A percentile compares a stretch with the other conserved stretches of the same genome.
Evolutionary conservation across 2,797 vertebrate species (phyloP).

Genomic region (Neosilurus hyrtlii): DNA sequence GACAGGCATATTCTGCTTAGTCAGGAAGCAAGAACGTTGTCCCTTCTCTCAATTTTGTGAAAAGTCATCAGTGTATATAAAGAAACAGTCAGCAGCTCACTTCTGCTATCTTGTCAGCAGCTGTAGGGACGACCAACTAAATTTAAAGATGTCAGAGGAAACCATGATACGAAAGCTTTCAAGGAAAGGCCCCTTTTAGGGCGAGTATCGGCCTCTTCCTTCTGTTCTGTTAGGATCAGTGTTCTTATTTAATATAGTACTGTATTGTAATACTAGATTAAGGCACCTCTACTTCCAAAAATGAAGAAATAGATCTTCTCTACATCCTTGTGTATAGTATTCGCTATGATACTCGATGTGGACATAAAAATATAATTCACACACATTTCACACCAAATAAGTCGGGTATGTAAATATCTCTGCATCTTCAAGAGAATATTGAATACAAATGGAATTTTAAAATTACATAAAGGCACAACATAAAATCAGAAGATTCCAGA

Average conservation of each 20-base stretch:
- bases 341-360: neutral
- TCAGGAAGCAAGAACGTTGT: neutral
- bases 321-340: neutral
- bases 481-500: neutral
- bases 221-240: constrained; percentile 4
- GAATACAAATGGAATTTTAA: neutral
- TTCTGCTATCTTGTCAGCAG: neutral
- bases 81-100: constrained; percentile 11
- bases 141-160: constrained; percentile 2
- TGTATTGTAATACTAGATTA: constrained; percentile 3
- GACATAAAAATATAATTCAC: no score
- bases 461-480: neutral
- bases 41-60: constrained; percentile 22
- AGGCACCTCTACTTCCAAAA: neutral
- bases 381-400: no score
- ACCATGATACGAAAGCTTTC: neutral
- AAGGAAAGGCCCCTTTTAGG: neutral
- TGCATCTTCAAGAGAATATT: neutral
- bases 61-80: neutral
- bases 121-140: neutral
- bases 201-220: neutral
- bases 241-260: neutral
- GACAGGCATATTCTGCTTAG: neutral
- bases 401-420: neutral
- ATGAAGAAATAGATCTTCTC: neutral